Evolutionary conservation across 2,113 vertebrate genomes (phyloP).

Genomic region (Pleuronectes platessa): DNA sequence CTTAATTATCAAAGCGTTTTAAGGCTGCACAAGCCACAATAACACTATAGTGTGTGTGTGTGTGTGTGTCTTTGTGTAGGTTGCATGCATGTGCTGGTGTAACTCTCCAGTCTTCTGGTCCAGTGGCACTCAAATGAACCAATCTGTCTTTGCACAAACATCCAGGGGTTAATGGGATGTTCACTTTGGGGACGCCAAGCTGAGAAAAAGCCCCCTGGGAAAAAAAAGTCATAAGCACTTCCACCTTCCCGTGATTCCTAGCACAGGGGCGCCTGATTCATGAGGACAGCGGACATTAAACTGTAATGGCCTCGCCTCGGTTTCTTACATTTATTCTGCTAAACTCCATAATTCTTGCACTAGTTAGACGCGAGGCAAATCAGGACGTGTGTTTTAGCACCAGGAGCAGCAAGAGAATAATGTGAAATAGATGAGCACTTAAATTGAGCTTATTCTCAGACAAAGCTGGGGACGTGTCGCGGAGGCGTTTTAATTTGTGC

Average conservation of each 20-base stretch:
- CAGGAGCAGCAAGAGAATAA: not conserved
- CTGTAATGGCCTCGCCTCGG: conserved; percentile 38
- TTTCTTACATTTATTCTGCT: conserved; percentile 37
- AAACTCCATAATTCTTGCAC: conserved; percentile 42
- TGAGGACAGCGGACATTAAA: conserved; percentile 60
- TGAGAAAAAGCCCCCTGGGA: conserved; percentile 46
- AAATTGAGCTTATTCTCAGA: conserved; percentile 1
- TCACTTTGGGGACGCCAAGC: conserved; percentile 65
- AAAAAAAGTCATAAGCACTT: conserved; percentile 37
- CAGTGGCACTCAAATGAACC: conserved; percentile 63
- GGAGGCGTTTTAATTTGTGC: not conserved
- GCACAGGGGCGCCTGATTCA: conserved; percentile 39
- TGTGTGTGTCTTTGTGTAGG: not conserved
- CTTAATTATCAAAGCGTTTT: too few relatives aligned
- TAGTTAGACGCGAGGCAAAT: conserved; percentile 40
- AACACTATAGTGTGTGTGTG: conserved; percentile 1
- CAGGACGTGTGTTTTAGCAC: not conserved
- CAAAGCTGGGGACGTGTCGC: not conserved
- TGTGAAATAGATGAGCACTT: not conserved
- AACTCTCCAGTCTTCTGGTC: conserved; percentile 44
- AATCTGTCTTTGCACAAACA: conserved; percentile 63
- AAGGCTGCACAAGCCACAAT: not conserved
- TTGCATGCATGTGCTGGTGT: conserved; percentile 7
- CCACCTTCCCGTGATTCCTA: conserved; percentile 31
- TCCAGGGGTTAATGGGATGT: conserved; percentile 67